These are phyloP conservation scores for Caenorhabditis sp. DNA, from an alignment of 2,888 invertebrate genomes.

Conservation along the genomic window DNA sequence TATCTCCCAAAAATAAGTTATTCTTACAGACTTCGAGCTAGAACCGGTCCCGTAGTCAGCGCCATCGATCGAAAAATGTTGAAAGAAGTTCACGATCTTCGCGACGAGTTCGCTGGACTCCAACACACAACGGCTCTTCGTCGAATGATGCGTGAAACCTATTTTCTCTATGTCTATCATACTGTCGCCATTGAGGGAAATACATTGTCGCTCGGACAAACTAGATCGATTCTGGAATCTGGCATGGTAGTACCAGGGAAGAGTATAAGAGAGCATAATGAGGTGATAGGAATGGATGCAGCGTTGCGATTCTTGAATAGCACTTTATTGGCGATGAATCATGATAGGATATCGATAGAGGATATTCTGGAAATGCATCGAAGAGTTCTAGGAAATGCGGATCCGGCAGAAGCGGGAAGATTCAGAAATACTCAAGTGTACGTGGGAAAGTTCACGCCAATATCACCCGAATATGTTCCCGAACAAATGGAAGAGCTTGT, in stretches of 20 bases:
- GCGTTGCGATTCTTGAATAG: slow-evolving; percentile 88
- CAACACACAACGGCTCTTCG: slow-evolving; percentile 78
- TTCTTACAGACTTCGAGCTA: slow-evolving; percentile 79
- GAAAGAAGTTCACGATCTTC: slow-evolving; percentile 79
- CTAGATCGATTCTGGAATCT: slow-evolving; percentile 85
- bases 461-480: slow-evolving; percentile 83
- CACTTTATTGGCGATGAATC: slow-evolving; percentile 76
- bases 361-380: slow-evolving; percentile 92
- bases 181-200: slow-evolving; percentile 97
- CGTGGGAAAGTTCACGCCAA: slow-evolving; percentile 81
- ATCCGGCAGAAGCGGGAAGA: slow-evolving; percentile 88
- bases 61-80: slow-evolving; percentile 85
- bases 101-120: slow-evolving; percentile 71
- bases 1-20: no score
- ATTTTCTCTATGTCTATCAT: slow-evolving; percentile 91
- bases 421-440: slow-evolving; percentile 82
- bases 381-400: slow-evolving; percentile 90
- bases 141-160: slow-evolving; percentile 90
- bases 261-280: slow-evolving; percentile 91
- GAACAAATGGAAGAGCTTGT: slow-evolving; percentile 86
- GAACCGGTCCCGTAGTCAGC: slow-evolving; percentile 86
- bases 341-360: slow-evolving; percentile 72
- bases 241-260: slow-evolving; percentile 83
- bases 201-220: slow-evolving; percentile 91
- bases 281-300: slow-evolving; percentile 81